phyloP scores from a whole-genome alignment of 1,140 invertebrate genomes.

The Drosophila pectinifera region DNA sequence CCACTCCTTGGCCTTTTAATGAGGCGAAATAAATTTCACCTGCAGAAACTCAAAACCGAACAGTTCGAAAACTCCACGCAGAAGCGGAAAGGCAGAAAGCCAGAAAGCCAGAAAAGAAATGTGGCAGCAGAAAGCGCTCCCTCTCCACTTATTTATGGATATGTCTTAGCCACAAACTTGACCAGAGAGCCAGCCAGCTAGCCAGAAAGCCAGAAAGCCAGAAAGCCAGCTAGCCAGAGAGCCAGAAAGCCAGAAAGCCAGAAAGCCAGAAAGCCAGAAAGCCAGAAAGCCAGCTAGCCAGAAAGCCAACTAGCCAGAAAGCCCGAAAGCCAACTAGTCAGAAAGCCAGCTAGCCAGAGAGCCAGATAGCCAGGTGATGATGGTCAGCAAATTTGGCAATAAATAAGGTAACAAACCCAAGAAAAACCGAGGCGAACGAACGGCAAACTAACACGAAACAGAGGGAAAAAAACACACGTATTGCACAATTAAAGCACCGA shows the following conservation, averaged over 20 bases:
- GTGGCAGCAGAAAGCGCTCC: conserved; percentile 71
- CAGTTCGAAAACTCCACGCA: conserved; percentile 20
- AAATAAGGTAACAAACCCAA: conserved; percentile 38
- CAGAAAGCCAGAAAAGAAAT: conserved; percentile 56
- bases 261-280: conserved; percentile 38
- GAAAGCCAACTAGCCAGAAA: conserved; percentile 2
- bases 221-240: conserved; percentile 9
- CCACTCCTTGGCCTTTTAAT: conserved; percentile 60
- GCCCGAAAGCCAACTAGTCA: conserved; percentile 6
- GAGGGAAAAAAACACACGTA: conserved; percentile 16
- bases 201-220: no score
- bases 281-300: conserved; percentile 12
- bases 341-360: neutral
- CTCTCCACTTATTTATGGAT: conserved; percentile 21
- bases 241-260: conserved; percentile 8
- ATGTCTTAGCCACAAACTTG: conserved; percentile 48
- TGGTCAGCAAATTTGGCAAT: conserved; percentile 42
- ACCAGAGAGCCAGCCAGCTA: conserved; percentile 17
- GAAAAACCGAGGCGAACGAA: conserved; percentile 11
- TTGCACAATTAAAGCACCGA: conserved; percentile 67
- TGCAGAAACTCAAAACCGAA: conserved; percentile 62
- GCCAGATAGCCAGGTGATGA: conserved; percentile 6
- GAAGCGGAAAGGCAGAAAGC: conserved; percentile 26
- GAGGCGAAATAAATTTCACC: conserved; percentile 69
- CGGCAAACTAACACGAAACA: conserved; percentile 15